These are phyloP conservation scores for Brachionus asplanchnoidis DNA, from an alignment of 1,140 invertebrate genomes.

Conservation along the genomic window DNA sequence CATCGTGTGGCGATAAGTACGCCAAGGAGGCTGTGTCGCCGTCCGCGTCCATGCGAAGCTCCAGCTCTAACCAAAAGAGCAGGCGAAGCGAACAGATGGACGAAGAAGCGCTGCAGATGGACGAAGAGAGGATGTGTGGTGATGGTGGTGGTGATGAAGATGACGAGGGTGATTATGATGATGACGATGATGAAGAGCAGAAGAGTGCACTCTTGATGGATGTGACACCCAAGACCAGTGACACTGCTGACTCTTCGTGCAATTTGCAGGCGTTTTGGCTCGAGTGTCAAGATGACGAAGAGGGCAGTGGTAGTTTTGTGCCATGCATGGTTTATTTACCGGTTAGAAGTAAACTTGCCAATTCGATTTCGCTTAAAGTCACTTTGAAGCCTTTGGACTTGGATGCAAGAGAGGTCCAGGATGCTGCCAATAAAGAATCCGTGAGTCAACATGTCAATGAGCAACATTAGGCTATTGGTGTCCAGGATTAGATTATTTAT, in stretches of 20 bases:
- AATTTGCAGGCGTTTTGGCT: constrained; percentile 39
- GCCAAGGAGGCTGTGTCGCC: not conserved
- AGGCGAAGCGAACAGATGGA: not conserved
- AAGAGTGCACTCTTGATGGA: not conserved
- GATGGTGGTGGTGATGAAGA: too few relatives aligned
- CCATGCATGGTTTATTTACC: constrained; percentile 43
- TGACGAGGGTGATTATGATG: too few relatives aligned
- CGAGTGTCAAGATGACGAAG: constrained; percentile 19
- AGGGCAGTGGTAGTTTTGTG: not conserved
- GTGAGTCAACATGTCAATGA: not conserved
- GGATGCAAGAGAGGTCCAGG: not conserved
- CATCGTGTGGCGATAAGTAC: not conserved
- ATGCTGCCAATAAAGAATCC: not conserved
- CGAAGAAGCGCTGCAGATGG: not conserved
- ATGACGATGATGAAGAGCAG: not conserved
- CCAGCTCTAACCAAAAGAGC: not conserved
- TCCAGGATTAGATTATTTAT: too few relatives aligned
- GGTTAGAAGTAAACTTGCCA: constrained; percentile 21
- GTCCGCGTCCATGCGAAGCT: not conserved
- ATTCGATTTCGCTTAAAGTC: constrained; percentile 9
- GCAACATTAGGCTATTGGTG: too few relatives aligned
- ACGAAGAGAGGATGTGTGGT: not conserved
- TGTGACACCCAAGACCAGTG: not conserved
- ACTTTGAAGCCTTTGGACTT: constrained; percentile 35
- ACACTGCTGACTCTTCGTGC: not conserved